These are phyloP conservation scores for Triplophysa siluroides DNA, from an alignment of 2,113 vertebrate genomes.

Conservation along the genomic window DNA sequence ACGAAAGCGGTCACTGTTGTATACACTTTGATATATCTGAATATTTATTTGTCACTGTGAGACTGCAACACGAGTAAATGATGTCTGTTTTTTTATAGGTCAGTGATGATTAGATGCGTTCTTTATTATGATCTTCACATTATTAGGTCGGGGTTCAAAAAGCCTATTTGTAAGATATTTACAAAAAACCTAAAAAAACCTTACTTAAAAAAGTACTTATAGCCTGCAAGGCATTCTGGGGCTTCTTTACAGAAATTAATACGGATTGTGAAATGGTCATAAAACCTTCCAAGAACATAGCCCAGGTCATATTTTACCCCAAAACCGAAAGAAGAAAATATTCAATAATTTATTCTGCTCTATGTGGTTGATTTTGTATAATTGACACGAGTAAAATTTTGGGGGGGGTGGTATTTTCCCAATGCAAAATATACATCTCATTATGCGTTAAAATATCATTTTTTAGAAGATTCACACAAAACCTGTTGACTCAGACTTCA, in stretches of 20 bases:
- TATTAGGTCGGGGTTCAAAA: neutral
- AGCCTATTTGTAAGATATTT: no score
- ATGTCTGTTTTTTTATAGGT: neutral
- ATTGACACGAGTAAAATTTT: no score
- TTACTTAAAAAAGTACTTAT: no score
- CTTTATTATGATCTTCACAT: no score
- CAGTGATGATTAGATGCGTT: neutral
- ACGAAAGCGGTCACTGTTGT: constrained; percentile 8
- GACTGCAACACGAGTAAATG: neutral
- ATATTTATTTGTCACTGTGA: constrained; percentile 9
- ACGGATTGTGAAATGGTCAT: neutral
- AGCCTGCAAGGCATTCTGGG: neutral
- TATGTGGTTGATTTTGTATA: no score
- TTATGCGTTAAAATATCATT: neutral
- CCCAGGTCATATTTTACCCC: neutral
- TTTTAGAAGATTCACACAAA: neutral
- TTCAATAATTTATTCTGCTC: neutral
- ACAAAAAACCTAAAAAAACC: no score
- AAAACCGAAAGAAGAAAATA: neutral
- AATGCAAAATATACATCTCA: neutral
- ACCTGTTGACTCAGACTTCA: neutral
- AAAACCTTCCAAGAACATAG: neutral
- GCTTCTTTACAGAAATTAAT: neutral
- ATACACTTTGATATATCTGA: constrained; percentile 14
- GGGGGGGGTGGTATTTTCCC: neutral